Conservation (phyloP, 2,888 invertebrate genomes). For the Luperina nickerlii region DNA sequence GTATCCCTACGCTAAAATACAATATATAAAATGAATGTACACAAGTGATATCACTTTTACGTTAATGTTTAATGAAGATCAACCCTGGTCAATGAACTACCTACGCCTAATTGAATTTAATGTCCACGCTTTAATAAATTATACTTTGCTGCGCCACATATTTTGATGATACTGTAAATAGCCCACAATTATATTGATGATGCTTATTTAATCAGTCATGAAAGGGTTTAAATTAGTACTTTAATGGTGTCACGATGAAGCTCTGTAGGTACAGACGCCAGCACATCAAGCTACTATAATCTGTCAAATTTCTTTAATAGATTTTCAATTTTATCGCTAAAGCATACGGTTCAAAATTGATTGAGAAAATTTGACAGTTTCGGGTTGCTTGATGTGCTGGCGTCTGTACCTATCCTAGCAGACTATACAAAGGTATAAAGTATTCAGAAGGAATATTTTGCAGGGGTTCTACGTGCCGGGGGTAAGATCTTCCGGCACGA, state of each 20-base stretch:
- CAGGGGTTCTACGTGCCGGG: neutral
- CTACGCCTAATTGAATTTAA: slow-evolving; percentile 6
- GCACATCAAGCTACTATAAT: no score
- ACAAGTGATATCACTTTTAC: neutral
- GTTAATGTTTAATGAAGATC: neutral
- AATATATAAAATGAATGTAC: neutral
- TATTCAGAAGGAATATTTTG: neutral
- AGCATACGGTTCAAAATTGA: no score
- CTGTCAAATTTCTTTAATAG: no score
- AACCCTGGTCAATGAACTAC: slow-evolving; percentile 3
- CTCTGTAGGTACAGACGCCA: no score
- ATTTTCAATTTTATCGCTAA: no score
- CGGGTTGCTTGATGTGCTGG: no score
- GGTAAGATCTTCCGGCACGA: neutral
- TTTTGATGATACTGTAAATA: neutral
- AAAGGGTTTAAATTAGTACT: neutral
- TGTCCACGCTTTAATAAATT: slow-evolving; percentile 20
- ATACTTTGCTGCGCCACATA: neutral
- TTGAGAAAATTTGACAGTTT: no score
- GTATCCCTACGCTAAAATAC: neutral
- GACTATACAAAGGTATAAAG: neutral
- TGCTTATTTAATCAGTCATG: neutral
- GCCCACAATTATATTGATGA: slow-evolving; percentile 16
- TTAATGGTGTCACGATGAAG: neutral
- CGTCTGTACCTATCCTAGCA: neutral